Evolutionary conservation across 2,113 vertebrate species (phyloP), one percentile per base, ranked within the genome.

Genomic region (Pionites leucogaster): DNA sequence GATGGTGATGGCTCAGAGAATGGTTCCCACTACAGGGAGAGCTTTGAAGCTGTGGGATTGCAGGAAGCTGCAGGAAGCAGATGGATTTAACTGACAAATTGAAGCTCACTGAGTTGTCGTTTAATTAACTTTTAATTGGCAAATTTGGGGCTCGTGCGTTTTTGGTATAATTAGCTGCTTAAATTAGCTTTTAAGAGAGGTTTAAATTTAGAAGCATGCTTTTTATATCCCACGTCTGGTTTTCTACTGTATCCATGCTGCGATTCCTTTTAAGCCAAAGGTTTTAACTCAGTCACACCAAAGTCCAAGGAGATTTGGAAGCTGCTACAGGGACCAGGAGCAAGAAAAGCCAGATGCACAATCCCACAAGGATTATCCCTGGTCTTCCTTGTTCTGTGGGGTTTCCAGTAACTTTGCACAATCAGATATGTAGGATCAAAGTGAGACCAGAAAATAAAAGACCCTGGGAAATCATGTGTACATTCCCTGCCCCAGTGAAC

Each of bases 51-150:
- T 81, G 46, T 75, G 94, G 94, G 92, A 88, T 10, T 68, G 86
- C 76, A 93, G 92, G 95, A 86, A 93, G 90, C 95, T 88, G 91
- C 76, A 86, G 95, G 94, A 95, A 95, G 77, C 95, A 97, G 96
- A 93, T 92, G 91, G 94, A 89, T 95, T 95, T 46, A 79, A 89
- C 77, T 82, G 95, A 93, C 94, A 95, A 91, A 92, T 92, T 89
- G 96, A 84, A 91, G 95, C 91, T 91, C 81, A 8, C 57, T 78
- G 83, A 82, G 69, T 78, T 97, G 84, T 86, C 8, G 2, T 93
- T 96, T 97, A 97, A 97, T 97, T 97, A 96, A 97, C 93, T 96
- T 95, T 75, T 97, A 97, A 97, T 96, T 96, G 94, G 72, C 57
- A 92, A 96, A 96, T 95, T 95, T 89, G 60, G 47, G 50, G 33